Evolutionary conservation across 92 coral and sea anemone species (phyloP).

Genomic region (Pocillopora grandis): DNA sequence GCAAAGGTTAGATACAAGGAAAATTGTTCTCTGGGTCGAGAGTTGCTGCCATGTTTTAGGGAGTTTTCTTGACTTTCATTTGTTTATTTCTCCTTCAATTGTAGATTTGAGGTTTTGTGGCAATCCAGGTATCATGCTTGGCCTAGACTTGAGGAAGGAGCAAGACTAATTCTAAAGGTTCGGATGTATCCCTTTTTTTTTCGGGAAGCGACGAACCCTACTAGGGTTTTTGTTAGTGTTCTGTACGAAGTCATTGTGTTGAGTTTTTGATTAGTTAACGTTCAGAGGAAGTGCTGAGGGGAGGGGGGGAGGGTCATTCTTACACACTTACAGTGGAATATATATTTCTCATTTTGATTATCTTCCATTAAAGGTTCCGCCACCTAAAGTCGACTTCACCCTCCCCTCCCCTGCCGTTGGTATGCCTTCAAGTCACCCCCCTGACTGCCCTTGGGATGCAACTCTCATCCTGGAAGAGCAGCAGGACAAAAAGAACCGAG

Average conservation of each 20-base stretch:
- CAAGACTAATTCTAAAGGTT: constrained; percentile 78
- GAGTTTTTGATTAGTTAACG: too few species aligned
- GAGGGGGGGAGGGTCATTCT: too few species aligned
- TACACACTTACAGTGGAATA: not conserved
- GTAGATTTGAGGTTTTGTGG: constrained; percentile 94
- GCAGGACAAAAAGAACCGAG: constrained; percentile 66
- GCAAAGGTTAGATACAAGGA: too few species aligned
- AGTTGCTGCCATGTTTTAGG: too few species aligned
- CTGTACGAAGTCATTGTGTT: too few species aligned
- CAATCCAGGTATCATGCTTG: constrained; percentile 97
- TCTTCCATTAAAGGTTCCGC: constrained; percentile 72
- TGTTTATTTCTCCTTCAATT: not conserved
- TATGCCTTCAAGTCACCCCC: constrained; percentile 78
- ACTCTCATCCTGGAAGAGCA: constrained; percentile 81
- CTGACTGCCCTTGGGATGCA: constrained; percentile 99
- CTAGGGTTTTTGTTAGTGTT: too few species aligned
- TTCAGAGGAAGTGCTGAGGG: too few species aligned
- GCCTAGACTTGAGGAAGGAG: constrained; percentile 97
- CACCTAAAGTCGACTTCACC: constrained; percentile 96
- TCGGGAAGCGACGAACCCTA: too few species aligned
- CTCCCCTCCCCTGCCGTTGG: constrained; percentile 99
- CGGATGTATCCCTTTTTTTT: not conserved
- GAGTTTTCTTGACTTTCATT: not conserved
- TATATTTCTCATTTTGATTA: not conserved
- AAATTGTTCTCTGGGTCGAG: too few species aligned